phyloP scores from a whole-genome alignment of 2,113 vertebrate species.

The Corythoichthys intestinalis region DNA sequence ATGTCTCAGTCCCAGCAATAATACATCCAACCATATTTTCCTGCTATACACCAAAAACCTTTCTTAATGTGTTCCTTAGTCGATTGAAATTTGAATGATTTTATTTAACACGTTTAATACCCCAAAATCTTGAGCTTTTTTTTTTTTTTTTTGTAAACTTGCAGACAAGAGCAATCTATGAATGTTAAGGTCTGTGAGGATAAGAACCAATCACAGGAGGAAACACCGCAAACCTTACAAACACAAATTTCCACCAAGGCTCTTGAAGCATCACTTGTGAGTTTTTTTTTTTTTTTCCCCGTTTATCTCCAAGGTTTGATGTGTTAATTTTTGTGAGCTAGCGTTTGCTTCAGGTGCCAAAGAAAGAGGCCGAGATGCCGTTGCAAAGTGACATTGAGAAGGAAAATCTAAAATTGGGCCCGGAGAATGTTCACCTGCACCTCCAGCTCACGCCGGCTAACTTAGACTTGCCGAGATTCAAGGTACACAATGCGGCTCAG shows the following conservation, averaged over 20 bases:
- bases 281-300: not conserved
- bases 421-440: constrained; percentile 88
- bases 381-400: constrained; percentile 79
- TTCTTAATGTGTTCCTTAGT: too few species aligned
- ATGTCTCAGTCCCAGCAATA: not conserved
- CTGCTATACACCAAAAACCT: too few species aligned
- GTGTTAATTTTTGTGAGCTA: not conserved
- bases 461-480: constrained; percentile 87
- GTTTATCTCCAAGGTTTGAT: not conserved
- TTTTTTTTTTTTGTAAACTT: not conserved
- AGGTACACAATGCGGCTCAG: constrained; percentile 66
- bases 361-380: constrained; percentile 72
- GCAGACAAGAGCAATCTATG: constrained; percentile 83
- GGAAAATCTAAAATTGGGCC: constrained; percentile 85
- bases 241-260: constrained; percentile 16
- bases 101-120: not conserved
- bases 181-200: constrained; percentile 85
- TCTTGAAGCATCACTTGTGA: not conserved
- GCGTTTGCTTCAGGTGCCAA: constrained; percentile 74
- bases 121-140: not conserved
- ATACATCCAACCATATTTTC: not conserved
- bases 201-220: constrained; percentile 85
- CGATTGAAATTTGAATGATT: too few species aligned
- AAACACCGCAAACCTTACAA: constrained; percentile 80
- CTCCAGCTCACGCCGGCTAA: constrained; percentile 88